Evolutionary conservation across 2,797 vertebrate genomes (phyloP), one percentile per base, ranked within the genome.

Genomic region (Sebastes taczanowskii): DNA sequence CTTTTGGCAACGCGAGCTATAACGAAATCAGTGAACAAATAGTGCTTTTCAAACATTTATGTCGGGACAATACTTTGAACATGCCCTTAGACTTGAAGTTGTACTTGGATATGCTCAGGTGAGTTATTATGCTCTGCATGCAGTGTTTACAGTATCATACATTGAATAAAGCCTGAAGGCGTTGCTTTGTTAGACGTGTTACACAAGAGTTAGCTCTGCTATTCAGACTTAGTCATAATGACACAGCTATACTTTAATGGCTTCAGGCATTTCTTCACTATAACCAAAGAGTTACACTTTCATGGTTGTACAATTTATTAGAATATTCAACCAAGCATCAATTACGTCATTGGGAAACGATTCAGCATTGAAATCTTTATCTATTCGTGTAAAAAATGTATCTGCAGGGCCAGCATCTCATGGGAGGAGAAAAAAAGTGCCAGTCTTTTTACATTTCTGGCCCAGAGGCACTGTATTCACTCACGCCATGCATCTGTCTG

Each of bases 401-500:
- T 56, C 3, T 46, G 5, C 22, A 61, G 9, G 16, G 13, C 18
- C 67, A 27, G 13, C 3, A 65, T 73, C 4, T 77, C 14, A 2
- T 5, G 2, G 42, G 14, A 16, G 5, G 16, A 63, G 20, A 35
- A 55, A 55, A 53, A 35, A 78, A 52, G 27, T 53, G 34, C 32
- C 32, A 70, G 20, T 71, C 25, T 64, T 75, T 58, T 66, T 4
- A 71, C 22, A 61, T 80, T 59, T 74, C 42, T 74, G 75, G 71
- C 73, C 65, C 6, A 20, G 63, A 65, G 29, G 56, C 56, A 38
- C 16, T 62, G 49, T 63, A 46, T 66, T 78, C 62, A 63, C 71
- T 70, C 63, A 6, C 82, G 71, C 71, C 69, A 42, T 49, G 53
- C 77, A 67, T 76, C 66, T 67, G 81, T 71, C 65, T 18, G 30